Evolutionary conservation across 2,888 invertebrate species (phyloP).

Genomic region (Drosophila setosimentum): DNA sequence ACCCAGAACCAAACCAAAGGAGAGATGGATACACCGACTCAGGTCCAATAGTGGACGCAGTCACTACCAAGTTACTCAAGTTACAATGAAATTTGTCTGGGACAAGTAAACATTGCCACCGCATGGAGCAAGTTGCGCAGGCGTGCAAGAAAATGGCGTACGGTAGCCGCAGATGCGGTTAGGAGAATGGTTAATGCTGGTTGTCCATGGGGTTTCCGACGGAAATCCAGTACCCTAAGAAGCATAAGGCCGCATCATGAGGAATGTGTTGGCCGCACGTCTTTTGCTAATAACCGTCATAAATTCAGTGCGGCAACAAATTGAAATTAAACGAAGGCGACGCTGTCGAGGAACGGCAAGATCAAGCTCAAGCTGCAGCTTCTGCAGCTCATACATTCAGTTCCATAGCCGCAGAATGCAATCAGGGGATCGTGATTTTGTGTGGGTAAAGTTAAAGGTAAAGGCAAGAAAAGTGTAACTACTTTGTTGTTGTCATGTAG

Average conservation of each 20-base stretch:
- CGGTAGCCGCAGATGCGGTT: constrained; percentile 64
- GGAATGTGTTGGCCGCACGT: constrained; percentile 77
- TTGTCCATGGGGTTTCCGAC: constrained; percentile 58
- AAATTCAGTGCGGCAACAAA: constrained; percentile 83
- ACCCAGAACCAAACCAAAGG: constrained; percentile 19
- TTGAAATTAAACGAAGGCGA: constrained; percentile 82
- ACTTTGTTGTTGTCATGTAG: constrained; percentile 86
- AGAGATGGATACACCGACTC: constrained; percentile 1
- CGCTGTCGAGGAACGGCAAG: constrained; percentile 40
- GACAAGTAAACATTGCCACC: constrained; percentile 77
- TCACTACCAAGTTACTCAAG: constrained; percentile 83
- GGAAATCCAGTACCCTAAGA: constrained; percentile 52
- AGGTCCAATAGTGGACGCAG: constrained; percentile 12
- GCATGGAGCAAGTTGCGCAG: constrained; percentile 67
- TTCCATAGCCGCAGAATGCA: constrained; percentile 62
- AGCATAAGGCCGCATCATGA: constrained; percentile 47
- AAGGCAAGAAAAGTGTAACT: constrained; percentile 62
- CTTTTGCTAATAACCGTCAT: constrained; percentile 84
- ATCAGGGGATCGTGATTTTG: constrained; percentile 75
- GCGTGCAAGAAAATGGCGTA: constrained; percentile 76
- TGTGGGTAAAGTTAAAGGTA: constrained; percentile 54
- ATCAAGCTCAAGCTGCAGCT: constrained; percentile 31
- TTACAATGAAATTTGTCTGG: constrained; percentile 83
- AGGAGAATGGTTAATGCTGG: constrained; percentile 2
- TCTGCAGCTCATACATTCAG: constrained; percentile 1